Percentiles rank a stretch among this genome's conserved stretches.
These are phyloP conservation scores for Sakesphorus luctuosus DNA, from an alignment of 2,113 vertebrate genomes.

Conservation along the genomic window DNA sequence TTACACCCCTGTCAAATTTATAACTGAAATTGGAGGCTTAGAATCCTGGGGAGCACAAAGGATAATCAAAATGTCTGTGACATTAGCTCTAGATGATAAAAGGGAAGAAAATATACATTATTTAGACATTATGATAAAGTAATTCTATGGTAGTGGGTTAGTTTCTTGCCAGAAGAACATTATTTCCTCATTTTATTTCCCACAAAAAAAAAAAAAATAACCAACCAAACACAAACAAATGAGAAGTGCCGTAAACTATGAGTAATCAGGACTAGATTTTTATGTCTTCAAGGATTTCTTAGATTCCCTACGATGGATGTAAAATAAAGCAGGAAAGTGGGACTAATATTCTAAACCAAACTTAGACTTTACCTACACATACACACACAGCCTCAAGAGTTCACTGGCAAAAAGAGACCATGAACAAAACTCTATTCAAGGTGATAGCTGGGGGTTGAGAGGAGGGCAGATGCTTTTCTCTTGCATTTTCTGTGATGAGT, in stretches of 20 bases:
- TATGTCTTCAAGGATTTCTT: background rate
- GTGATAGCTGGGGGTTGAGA: background rate
- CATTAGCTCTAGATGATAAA: background rate
- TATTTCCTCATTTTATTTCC: background rate
- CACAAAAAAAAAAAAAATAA: background rate
- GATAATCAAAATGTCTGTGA: background rate
- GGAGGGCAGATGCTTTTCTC: background rate
- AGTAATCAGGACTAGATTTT: background rate
- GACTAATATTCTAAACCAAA: background rate
- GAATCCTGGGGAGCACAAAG: background rate
- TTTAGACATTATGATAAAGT: background rate
- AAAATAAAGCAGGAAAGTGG: background rate
- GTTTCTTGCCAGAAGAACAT: background rate
- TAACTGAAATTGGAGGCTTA: background rate
- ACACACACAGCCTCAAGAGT: background rate
- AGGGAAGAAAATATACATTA: background rate
- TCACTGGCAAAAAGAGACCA: background rate
- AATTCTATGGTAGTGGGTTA: background rate
- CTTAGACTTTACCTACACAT: background rate
- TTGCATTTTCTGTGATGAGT: background rate
- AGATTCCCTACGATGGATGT: background rate
- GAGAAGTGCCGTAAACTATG: background rate
- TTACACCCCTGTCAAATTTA: background rate
- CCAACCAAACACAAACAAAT: background rate
- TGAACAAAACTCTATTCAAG: background rate